Evolutionary conservation across 2,113 vertebrate genomes (phyloP), one percentile per base, ranked within the genome.

Genomic region (Marmota flaviventris): DNA sequence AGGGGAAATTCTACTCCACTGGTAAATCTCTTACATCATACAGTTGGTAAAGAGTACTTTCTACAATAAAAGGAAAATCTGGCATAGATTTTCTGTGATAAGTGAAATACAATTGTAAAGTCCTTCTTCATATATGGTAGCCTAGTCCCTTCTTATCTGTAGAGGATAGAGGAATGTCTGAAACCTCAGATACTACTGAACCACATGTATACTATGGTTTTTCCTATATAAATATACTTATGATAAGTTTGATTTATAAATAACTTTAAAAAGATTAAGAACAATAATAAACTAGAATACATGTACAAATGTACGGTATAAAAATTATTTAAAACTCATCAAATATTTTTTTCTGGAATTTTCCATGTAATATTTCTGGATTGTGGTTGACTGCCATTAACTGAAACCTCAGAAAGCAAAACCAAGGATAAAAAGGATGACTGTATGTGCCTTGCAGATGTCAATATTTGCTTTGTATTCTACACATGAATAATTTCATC

Each of bases 381-480:
- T 13, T 32, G 5, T 34, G 29, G 29, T 67, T 67, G 29, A 29
- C 29, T 67, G 4, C 29, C 14, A 29, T 12, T 67, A 67, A 67
- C 27, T 67, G 12, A 67, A 67, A 67, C 13, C 27, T 67, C 12
- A 34, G 65, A 67, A 67, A 67, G 65, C 20, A 48, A 29, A 45
- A 17, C 25, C 7, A 48, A 29, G 14, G 25, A 27, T 42, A 48
- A 51, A 20, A 48, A 3, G 45, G 29, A 18, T 4, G 22, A 48
- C 14, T 51, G 16, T 34, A 1, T 17, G 8, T 63, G 53, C 63
- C n/a, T 77, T 27, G 42, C 4, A 53, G 42, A 78, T 78, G 32
- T n/a, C 78, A 93, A 70, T 22, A 48, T 61, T 70, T 92, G 61
- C 29, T 85, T 89, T 78, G n/a, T 95, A 29, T 77, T 51, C 11